Percentiles rank a stretch among this genome's conserved stretches.
These are phyloP conservation scores for Thunnus maccoyii DNA, from an alignment of 2,113 vertebrate species.

Conservation along the genomic window DNA sequence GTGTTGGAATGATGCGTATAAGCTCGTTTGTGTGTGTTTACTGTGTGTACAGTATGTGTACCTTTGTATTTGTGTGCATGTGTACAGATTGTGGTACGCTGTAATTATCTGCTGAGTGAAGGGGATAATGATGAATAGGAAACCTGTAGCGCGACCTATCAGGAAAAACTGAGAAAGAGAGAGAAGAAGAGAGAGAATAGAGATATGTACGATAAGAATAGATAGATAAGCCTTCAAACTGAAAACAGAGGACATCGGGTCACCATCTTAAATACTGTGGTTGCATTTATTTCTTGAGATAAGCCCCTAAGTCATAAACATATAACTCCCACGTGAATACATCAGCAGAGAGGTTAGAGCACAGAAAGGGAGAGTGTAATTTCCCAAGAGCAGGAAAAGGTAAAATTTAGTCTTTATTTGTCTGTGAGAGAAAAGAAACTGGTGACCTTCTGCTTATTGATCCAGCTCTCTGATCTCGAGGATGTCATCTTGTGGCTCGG, in stretches of 20 bases:
- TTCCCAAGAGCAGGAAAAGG: slow-evolving; percentile 39
- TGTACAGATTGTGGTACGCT: background rate
- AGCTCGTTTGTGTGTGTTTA: background rate
- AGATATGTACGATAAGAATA: slow-evolving; percentile 1
- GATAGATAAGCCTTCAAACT: slow-evolving; percentile 10
- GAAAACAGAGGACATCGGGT: slow-evolving; percentile 19
- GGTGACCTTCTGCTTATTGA: slow-evolving; percentile 67
- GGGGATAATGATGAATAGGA: background rate
- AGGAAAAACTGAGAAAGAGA: background rate
- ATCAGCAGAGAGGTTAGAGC: slow-evolving; percentile 34
- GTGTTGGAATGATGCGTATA: background rate
- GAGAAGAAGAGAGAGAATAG: background rate
- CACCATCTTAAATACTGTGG: slow-evolving; percentile 21
- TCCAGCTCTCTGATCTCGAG: slow-evolving; percentile 34
- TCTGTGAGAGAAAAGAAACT: slow-evolving; percentile 38
- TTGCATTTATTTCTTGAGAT: slow-evolving; percentile 44
- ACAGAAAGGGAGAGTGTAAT: slow-evolving; percentile 29
- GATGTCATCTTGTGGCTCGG: slow-evolving; percentile 28
- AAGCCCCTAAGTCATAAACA: slow-evolving; percentile 43
- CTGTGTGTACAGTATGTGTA: background rate
- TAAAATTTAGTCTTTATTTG: slow-evolving; percentile 39
- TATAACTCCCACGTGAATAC: slow-evolving; percentile 35
- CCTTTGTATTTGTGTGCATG: background rate
- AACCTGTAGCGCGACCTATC: background rate
- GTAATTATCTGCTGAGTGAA: slow-evolving; percentile 10